Evolutionary conservation across 2,888 invertebrate genomes (phyloP), one percentile per base, ranked within the genome.

Genomic region (Xestobium rufovillosum): DNA sequence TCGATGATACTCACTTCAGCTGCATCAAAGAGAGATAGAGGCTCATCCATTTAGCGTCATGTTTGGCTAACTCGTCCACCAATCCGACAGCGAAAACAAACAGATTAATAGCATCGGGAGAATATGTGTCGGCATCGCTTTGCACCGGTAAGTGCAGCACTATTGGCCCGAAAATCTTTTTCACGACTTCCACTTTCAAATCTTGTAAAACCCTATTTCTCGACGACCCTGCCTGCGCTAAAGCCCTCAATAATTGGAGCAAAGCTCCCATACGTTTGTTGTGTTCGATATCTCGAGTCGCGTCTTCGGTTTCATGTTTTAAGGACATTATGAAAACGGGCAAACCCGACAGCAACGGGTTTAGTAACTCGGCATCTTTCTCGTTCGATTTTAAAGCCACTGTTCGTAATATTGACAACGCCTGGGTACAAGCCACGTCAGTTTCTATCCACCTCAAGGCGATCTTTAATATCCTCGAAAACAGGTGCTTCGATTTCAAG

Each of bases 361-460:
- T 60, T 26, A 70, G 42, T 14, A 60, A 48, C 1, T 42, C 43
- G 3, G 39, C 47, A 9, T 50, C 47, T 14, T 45, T 40, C 26
- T 47, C 45, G 8, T 49, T 50, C 2, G 60, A 55, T 15, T 66
- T 65, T 0, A 60, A 51, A 2, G 68, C 59, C 6, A 72, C 56
- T 2, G 59, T 59, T 45, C 61, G 62, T 34, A 72, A 57, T 2
- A 71, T 45, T 2, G 61, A 52, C 17, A 71, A 47, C 3, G 71
- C 68, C 53, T 67, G 65, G 2, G 65, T 60, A 23, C 66, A 66
- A 1, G 66, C 67, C 47, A 60, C 54, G 39, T 69, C 66, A 3
- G 63, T 61, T 29, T 68, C 61, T 4, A 73, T 57, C 70, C 71
- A 72, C n/a, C 60, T 60, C 41, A 72, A 54, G 1, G 71, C 67